Base-by-base conservation (phyloP, 2,888 invertebrate genomes). In the Argyra leucocephala region DNA sequence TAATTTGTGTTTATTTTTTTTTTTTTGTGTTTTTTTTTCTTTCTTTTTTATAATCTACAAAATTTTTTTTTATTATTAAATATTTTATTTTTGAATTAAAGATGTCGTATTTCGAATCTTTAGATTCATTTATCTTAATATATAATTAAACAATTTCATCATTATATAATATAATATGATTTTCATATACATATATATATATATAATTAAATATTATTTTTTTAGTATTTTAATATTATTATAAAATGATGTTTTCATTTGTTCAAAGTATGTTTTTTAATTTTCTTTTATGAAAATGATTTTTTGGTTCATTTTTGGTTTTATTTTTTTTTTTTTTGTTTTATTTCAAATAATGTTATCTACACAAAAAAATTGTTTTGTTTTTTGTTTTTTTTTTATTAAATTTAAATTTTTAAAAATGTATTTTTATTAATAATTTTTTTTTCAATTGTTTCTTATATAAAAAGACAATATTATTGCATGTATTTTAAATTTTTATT, bases 401-500 rank as follows among this genome's bases (percentile, higher is more conserved):
- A 48, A 48, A 26, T 23, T 63, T 63, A 63, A 63, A 12, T 63
- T 63, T 57, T 63, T 63, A 36, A 62, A 36, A 62, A 24, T 62
- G 18, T 63, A 22, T 57, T n/a, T 48, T 48, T 48, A n/a, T 48
- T 63, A 22, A 31, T 37, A 63, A 48, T 57, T 26, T 21, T 63
- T 57, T 21, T 4, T 26, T 26, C 26, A 21, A 37, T 22, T 60
- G n/a, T 64, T 26, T 58, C 24, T 22, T 64, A 64, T 64, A 57
- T 57, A n/a, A 23, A 58, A 22, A 63, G 22, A 31, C 61, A 61
- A 59, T 58, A 59, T 57, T 57, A 68, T 61, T 65, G n/a, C 62
- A 65, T 31, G 57, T 63, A 6, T 36, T 66, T 63, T 48, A 48
- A 7, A 22, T 59, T 57, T 64, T 62, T 68, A 57, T 65, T 12